Conservation (phyloP, 2,888 invertebrate genomes). For the Scaptodrosophila latifasciaeformis region DNA sequence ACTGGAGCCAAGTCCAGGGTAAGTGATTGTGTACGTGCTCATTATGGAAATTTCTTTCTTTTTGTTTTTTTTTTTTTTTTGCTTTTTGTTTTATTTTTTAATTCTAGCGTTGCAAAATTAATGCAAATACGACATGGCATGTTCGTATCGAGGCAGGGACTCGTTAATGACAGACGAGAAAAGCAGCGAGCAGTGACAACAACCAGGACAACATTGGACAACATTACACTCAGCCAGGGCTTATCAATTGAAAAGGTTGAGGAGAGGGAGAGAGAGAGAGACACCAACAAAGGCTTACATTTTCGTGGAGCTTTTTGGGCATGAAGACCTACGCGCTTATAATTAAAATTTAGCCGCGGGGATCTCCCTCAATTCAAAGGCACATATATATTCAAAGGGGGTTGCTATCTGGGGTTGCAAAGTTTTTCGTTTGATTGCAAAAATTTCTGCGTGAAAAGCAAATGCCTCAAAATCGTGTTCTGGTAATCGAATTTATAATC, state of each 20-base stretch:
- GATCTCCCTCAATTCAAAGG: too few relatives aligned
- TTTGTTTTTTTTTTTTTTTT: slow-evolving; percentile 15
- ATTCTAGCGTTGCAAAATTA: slow-evolving; percentile 51
- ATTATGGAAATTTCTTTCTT: slow-evolving; percentile 62
- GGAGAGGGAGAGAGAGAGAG: slow-evolving; percentile 16
- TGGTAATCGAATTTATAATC: slow-evolving; percentile 59
- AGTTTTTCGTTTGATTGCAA: slow-evolving; percentile 37
- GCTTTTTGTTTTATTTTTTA: slow-evolving; percentile 14
- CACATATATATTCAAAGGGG: too few relatives aligned
- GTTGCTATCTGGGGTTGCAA: slow-evolving; percentile 51
- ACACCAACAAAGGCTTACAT: slow-evolving; percentile 59
- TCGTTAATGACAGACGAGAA: slow-evolving; percentile 44
- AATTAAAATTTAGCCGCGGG: slow-evolving; percentile 63
- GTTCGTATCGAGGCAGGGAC: slow-evolving; percentile 3
- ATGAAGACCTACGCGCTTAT: slow-evolving; percentile 61
- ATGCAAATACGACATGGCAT: slow-evolving; percentile 49
- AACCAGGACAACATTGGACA: background rate
- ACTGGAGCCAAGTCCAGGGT: slow-evolving; percentile 52
- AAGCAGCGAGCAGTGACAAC: background rate
- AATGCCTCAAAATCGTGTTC: slow-evolving; percentile 29
- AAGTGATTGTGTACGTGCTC: slow-evolving; percentile 68
- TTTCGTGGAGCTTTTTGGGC: slow-evolving; percentile 52
- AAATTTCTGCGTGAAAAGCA: background rate
- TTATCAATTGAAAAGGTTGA: too few relatives aligned
- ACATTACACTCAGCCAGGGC: too few relatives aligned